Conservation (phyloP, 2,113 vertebrate species). For the Phylloscopus trochiloides region DNA sequence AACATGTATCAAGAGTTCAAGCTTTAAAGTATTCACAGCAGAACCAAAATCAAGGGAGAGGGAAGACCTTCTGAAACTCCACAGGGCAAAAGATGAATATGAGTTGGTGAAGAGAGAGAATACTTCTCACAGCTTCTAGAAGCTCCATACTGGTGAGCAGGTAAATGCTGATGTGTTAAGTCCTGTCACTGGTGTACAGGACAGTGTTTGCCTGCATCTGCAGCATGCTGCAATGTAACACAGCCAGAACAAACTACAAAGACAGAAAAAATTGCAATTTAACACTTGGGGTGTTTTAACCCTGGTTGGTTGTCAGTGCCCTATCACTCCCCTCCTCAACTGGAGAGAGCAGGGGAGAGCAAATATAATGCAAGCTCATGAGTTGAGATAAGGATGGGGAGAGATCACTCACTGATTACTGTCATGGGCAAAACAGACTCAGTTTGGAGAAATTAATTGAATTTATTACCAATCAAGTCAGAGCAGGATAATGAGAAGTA, state of each 20-base stretch:
- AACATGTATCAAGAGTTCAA: slow-evolving; percentile 9
- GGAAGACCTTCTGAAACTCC: background rate
- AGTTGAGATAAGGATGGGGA: background rate
- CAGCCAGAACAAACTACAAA: background rate
- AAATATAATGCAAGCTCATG: background rate
- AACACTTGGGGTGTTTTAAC: background rate
- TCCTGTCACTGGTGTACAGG: background rate
- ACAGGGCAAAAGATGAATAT: background rate
- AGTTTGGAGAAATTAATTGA: background rate
- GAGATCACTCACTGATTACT: background rate
- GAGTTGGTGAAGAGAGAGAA: background rate
- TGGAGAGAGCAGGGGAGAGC: background rate
- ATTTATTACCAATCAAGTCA: background rate
- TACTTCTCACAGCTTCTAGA: background rate
- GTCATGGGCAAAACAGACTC: background rate
- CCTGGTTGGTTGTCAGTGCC: background rate
- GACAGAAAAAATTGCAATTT: background rate
- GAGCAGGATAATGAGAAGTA: background rate
- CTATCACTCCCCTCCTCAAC: background rate
- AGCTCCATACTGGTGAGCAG: accelerated
- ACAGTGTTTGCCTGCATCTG: background rate
- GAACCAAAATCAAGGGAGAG: background rate
- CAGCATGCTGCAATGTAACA: background rate
- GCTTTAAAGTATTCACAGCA: background rate
- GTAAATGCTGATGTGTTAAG: background rate